Evolutionary conservation across 2,888 invertebrate species (phyloP), one percentile per base, ranked within the genome.

Genomic region (Rhamnusium bicolor): DNA sequence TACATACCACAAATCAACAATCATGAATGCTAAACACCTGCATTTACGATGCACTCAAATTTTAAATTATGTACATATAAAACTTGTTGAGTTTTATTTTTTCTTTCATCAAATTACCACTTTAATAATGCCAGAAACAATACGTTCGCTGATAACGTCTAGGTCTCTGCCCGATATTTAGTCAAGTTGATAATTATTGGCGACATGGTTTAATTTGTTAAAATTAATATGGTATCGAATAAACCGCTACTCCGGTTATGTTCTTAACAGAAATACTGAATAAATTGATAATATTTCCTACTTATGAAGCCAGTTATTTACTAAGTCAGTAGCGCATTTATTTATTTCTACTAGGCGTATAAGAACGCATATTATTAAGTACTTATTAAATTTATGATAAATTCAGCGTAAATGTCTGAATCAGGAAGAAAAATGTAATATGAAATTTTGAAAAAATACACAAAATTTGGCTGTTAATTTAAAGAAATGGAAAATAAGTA

Each of bases 211-310:
- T 58, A 29, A 27, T 27, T 32, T 16, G 32, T 29, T 2, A 58
- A 32, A 58, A 58, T 58, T 58, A 27, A 58, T n/a, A 29, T 58
- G 10, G 27, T 29, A 8, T 58, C 32, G 32, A 58, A 58, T 58
- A 24, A 56, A 56, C 56, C 56, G 56, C 56, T 58, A 58, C 7
- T 40, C 18, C 58, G 18, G 4, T 32, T 40, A 40, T 2, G n/a
- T 32, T 16, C 32, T 29, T 14, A 7, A 29, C 29, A 10, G 4
- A 8, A 32, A 10, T 29, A 32, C 32, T 24, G 32, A 58, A 58
- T 58, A 58, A 56, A 27, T 56, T 58, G 16, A 12, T 58, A 19
- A 19, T 51, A 51, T 40, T 3, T 40, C 40, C 4, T 1, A 1
- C 0, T 10, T 40, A 40, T 40, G 40, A n/a, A 12, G 40, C 4